Conservation (phyloP, 2,888 invertebrate genomes). For the Scelioninae gen. 2 region DNA sequence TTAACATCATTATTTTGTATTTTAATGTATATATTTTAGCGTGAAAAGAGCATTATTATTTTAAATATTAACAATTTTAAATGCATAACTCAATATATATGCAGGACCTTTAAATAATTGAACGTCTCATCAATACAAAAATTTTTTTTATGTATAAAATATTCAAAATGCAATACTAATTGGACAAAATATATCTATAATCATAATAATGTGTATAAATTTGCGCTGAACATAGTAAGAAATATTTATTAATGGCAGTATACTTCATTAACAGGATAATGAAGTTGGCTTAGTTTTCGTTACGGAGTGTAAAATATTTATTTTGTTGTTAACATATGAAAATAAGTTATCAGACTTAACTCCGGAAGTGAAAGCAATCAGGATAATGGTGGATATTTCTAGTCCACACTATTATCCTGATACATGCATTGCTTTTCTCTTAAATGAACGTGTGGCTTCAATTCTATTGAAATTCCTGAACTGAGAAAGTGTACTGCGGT, state of each 20-base stretch:
- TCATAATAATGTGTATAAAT: too few species aligned
- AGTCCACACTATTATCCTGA: constrained; percentile 33
- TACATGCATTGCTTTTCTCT: constrained; percentile 49
- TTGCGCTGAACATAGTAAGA: too few species aligned
- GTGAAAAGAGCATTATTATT: too few species aligned
- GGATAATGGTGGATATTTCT: constrained; percentile 45
- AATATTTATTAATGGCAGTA: constrained; percentile 1
- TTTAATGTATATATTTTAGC: too few species aligned
- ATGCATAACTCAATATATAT: too few species aligned
- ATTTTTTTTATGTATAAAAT: too few species aligned
- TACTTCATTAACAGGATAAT: constrained; percentile 15
- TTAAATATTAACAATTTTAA: too few species aligned
- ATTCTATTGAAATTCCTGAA: constrained; percentile 22
- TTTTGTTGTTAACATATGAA: constrained; percentile 11
- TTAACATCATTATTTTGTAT: too few species aligned
- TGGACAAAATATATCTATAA: too few species aligned
- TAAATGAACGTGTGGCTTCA: constrained; percentile 35
- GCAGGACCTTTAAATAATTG: too few species aligned
- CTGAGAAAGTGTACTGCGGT: constrained; percentile 16
- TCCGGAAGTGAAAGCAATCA: constrained; percentile 39
- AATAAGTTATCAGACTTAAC: constrained; percentile 44
- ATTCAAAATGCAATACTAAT: too few species aligned
- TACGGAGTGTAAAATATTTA: constrained; percentile 20
- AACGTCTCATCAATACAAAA: too few species aligned
- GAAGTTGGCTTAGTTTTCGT: background rate